phyloP scores from a whole-genome alignment of 2,113 vertebrate genomes.

The Neodon shergylaensis region DNA sequence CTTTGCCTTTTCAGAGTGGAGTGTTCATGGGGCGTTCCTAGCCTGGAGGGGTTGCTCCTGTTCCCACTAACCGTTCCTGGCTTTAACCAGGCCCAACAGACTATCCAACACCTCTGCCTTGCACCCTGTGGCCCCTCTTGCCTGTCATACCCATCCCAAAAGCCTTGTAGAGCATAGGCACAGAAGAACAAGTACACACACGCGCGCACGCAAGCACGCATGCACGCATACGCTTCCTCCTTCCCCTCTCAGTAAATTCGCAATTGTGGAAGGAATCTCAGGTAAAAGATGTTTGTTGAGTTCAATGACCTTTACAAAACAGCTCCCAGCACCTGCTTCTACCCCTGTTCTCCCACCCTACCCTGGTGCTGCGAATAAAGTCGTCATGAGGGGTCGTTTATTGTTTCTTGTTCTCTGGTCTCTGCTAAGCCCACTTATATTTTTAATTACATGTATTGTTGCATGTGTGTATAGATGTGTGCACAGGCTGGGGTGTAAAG shows the following conservation, averaged over 20 bases:
- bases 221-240: background rate
- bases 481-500: background rate
- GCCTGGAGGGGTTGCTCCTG: background rate
- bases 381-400: background rate
- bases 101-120: background rate
- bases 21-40: background rate
- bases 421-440: background rate
- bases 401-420: background rate
- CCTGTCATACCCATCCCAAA: background rate
- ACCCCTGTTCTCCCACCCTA: background rate
- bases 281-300: constrained; percentile 17
- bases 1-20: background rate
- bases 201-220: accelerated
- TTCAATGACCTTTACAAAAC: constrained; percentile 51
- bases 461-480: background rate
- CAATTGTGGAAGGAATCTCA: constrained; percentile 34
- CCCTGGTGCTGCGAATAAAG: constrained; percentile 19
- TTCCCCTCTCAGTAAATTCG: background rate
- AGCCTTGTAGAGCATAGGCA: background rate
- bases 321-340: background rate
- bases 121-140: background rate
- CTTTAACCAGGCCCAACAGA: background rate
- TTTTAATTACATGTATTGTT: background rate
- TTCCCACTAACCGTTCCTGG: background rate
- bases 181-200: background rate